phyloP scores from a whole-genome alignment of 2,888 invertebrate genomes.

The Physocephala rufipes region DNA sequence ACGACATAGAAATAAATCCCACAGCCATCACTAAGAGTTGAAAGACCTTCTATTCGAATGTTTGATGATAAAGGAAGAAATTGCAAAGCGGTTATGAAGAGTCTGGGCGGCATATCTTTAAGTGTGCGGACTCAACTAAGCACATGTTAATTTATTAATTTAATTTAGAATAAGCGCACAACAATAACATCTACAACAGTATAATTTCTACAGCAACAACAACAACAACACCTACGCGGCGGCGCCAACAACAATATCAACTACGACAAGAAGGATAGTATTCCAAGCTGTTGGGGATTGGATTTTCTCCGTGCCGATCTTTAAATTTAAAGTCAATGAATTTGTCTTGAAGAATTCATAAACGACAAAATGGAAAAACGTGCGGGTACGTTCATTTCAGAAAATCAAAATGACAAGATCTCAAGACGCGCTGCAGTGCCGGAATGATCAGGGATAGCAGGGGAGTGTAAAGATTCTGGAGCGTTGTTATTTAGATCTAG shows the following conservation, averaged over 20 bases:
- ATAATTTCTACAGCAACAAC: too few species aligned
- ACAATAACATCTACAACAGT: too few species aligned
- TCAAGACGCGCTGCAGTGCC: too few species aligned
- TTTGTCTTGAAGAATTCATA: too few species aligned
- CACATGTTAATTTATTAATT: slow-evolving; percentile 10
- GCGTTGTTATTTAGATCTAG: too few species aligned
- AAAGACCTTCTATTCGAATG: not conserved
- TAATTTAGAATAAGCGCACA: not conserved
- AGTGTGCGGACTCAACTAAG: not conserved
- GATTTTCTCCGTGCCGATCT: not conserved
- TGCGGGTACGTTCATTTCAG: too few species aligned
- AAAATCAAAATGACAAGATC: too few species aligned
- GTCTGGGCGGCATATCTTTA: not conserved
- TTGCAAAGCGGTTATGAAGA: not conserved
- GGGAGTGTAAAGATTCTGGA: too few species aligned
- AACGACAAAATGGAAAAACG: too few species aligned
- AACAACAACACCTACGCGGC: not conserved
- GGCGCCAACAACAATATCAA: too few species aligned
- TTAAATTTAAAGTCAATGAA: not conserved
- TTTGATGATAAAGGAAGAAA: not conserved
- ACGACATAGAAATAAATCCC: not conserved
- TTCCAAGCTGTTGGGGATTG: not conserved
- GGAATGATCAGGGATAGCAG: too few species aligned
- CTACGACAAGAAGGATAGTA: not conserved
- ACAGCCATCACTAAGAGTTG: slow-evolving; percentile 7